A percentile compares a stretch with the other conserved stretches of the same genome.
phyloP scores from a whole-genome alignment of 2,797 vertebrate genomes.

The Esox lucius region DNA sequence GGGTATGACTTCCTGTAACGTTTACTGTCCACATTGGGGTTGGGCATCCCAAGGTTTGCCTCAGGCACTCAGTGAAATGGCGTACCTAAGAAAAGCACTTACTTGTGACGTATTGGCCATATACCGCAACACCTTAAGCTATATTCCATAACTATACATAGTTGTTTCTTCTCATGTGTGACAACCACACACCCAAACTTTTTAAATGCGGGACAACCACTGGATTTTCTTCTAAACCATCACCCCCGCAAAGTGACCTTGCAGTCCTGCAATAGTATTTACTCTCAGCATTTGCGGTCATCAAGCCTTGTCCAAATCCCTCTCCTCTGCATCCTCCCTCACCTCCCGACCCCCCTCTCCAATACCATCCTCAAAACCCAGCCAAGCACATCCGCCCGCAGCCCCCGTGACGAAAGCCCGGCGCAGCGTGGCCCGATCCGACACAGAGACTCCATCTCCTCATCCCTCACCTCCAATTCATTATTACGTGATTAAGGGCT shows the following conservation, averaged over 20 bases:
- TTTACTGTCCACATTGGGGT: no score
- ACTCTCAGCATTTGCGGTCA: conserved; percentile 27
- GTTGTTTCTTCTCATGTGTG: neutral
- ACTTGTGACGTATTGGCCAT: no score
- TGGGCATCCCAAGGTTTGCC: no score
- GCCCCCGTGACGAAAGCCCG: conserved; percentile 54
- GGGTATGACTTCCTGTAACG: no score
- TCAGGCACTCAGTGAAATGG: no score
- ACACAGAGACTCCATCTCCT: conserved; percentile 35
- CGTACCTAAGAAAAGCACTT: no score
- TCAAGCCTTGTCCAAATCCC: conserved; percentile 20
- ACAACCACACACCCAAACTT: neutral
- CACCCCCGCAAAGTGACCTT: conserved; percentile 34
- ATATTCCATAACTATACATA: no score
- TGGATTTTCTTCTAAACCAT: conserved; percentile 10
- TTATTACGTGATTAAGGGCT: conserved; percentile 80
- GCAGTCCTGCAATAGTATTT: conserved; percentile 1
- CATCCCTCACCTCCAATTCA: conserved; percentile 76
- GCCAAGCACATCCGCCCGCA: conserved; percentile 52
- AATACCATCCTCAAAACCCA: conserved; percentile 20
- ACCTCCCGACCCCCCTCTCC: neutral
- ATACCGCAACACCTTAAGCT: no score
- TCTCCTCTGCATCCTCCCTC: neutral
- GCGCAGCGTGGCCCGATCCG: conserved; percentile 30
- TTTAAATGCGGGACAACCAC: neutral